Percentiles rank a stretch among this genome's conserved stretches.
Evolutionary conservation across 2,797 vertebrate species (phyloP).

Genomic region (Hybognathus amarus): DNA sequence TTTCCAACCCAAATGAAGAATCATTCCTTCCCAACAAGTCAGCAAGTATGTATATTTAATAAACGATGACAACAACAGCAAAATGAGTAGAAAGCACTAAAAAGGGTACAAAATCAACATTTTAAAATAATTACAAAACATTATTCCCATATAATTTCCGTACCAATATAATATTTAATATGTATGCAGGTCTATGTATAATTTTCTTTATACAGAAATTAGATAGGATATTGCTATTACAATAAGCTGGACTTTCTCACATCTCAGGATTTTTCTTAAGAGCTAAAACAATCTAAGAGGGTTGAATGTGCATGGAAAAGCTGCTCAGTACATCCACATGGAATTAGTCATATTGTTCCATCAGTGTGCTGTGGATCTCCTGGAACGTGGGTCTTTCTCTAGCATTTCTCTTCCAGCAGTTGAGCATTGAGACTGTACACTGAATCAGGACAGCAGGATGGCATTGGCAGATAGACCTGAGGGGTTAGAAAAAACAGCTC

Average conservation of each 20-base stretch:
- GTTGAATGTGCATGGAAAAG: not conserved
- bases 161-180: not conserved
- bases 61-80: conserved; percentile 12
- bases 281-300: not conserved
- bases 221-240: not conserved
- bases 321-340: not conserved
- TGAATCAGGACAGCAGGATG: conserved; percentile 84
- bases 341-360: conserved; percentile 68
- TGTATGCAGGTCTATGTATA: not conserved
- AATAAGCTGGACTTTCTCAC: not conserved
- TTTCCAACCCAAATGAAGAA: not conserved
- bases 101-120: not conserved
- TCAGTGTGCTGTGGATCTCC: conserved; percentile 86
- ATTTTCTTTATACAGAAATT: not conserved
- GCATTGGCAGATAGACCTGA: conserved; percentile 91
- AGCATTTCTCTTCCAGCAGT: conserved; percentile 93
- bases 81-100: not conserved
- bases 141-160: not conserved
- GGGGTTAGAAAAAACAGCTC: conserved; percentile 2
- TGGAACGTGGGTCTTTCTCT: conserved; percentile 92
- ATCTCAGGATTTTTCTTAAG: not conserved
- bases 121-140: conserved; percentile 9
- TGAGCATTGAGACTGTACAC: conserved; percentile 93
- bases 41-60: conserved; percentile 16
- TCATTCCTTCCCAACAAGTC: not conserved